Evolutionary conservation across 2,797 vertebrate genomes (phyloP), one percentile per base, ranked within the genome.

Genomic region (Falco biarmicus): DNA sequence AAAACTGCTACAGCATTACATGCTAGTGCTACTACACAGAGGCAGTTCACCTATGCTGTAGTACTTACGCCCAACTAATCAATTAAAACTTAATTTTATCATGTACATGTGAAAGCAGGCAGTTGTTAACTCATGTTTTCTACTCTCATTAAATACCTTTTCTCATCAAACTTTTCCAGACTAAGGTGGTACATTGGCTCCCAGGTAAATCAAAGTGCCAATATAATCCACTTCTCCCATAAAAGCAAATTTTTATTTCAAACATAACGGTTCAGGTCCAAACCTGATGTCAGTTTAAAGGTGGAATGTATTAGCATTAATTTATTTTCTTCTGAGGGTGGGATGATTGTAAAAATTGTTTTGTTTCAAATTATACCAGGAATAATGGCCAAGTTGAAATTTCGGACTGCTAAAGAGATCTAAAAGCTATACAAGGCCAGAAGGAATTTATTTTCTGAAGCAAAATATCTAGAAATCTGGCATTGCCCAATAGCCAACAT

Each of bases 191-290:
- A 95, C 31, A 3, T 87, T 95, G 59, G 89, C 93, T 96, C 95
- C 54, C 86, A 95, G 91, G 84, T 98, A 97, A 97, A 97, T 93
- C 93, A 90, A 97, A 96, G 68, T 91, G 84, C 89, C 96, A 95
- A 83, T 95, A 97, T 71, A 95, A 97, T 92, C 48, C 61, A 60
- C 83, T 95, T 97, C 88, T 84, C 91, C 91, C 71, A 96, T 86
- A 91, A 97, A 97, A 96, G 88, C 61, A 88, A 86, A 68, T 89
- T 95, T 97, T 96, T 89, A 89, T 95, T 95, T 95, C 9, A 77
- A 94, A 59, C 66, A 94, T 96, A 97, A 91, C 47, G 45, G 43
- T 95, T 91, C 84, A 64, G 80, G 79, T 96, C 65, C 18, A 94
- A 97, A 97, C 89, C 80, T 94, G 82, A 95, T 97, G 94, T 96